Percentiles rank a stretch among this genome's conserved stretches.
These are phyloP conservation scores for Orthonychiurus folsomi DNA, from an alignment of 2,888 invertebrate species.

Conservation along the genomic window DNA sequence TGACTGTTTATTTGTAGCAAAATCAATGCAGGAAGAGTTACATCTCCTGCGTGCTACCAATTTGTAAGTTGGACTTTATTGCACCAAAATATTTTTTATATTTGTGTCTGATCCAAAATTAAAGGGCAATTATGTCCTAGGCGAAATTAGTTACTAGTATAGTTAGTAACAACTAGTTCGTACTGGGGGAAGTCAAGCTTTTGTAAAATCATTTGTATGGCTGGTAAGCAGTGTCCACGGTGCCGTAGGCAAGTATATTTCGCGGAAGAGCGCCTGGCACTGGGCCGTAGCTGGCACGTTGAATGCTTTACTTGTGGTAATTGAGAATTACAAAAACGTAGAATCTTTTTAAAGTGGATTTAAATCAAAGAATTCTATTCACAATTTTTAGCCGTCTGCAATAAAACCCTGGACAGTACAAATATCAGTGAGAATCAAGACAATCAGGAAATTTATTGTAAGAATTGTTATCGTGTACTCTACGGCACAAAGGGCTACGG, in stretches of 20 bases:
- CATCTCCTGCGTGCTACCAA: too few species aligned
- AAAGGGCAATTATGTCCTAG: too few species aligned
- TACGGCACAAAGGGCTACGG: slow-evolving; percentile 27
- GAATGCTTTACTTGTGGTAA: slow-evolving; percentile 32
- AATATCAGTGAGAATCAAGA: slow-evolving; percentile 21
- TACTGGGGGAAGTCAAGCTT: too few species aligned
- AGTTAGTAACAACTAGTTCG: too few species aligned
- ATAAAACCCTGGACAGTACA: slow-evolving; percentile 22
- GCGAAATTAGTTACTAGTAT: too few species aligned
- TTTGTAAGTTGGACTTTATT: too few species aligned
- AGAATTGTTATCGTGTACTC: slow-evolving; percentile 20
- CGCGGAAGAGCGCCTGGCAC: slow-evolving; percentile 28
- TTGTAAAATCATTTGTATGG: too few species aligned
- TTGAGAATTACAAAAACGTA: not conserved
- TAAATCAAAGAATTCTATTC: slow-evolving; percentile 1
- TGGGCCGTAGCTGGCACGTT: slow-evolving; percentile 24
- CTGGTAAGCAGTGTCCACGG: too few species aligned
- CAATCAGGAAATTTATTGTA: slow-evolving; percentile 27
- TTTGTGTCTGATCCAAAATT: too few species aligned
- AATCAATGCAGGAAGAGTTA: too few species aligned
- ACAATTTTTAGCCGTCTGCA: slow-evolving; percentile 28
- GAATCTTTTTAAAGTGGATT: not conserved
- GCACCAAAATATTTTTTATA: too few species aligned
- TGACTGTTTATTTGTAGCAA: too few species aligned
- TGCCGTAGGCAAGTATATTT: slow-evolving; percentile 25